Conservation (phyloP, 2,797 vertebrate species). For the Rhyacichthys aspro region DNA sequence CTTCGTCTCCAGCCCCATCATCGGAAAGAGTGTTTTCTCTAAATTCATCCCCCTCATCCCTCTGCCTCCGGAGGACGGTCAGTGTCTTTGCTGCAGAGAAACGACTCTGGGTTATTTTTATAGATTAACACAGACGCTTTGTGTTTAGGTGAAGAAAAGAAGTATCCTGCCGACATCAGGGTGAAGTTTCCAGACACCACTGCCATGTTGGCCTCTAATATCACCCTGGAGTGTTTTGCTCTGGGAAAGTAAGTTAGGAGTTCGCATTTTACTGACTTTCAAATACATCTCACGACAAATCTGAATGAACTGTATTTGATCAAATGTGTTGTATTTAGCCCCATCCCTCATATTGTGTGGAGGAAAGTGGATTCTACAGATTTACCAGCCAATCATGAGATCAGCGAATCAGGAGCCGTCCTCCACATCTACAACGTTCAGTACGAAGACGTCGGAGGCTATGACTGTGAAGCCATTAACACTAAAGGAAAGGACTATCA, state of each 20-base stretch:
- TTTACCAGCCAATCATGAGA: slow-evolving; percentile 90
- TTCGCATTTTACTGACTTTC: too few species aligned
- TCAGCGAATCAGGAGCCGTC: slow-evolving; percentile 91
- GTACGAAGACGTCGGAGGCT: slow-evolving; percentile 92
- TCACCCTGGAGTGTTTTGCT: slow-evolving; percentile 96
- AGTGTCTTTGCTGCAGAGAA: slow-evolving; percentile 45
- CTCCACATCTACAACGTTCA: slow-evolving; percentile 96
- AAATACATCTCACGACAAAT: too few species aligned
- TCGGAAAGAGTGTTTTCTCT: slow-evolving; percentile 96
- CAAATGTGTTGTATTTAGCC: slow-evolving; percentile 73
- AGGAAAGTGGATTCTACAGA: slow-evolving; percentile 89
- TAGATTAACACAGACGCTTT: too few species aligned
- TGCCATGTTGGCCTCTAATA: slow-evolving; percentile 91
- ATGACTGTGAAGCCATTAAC: slow-evolving; percentile 96
- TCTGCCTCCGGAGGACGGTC: slow-evolving; percentile 85
- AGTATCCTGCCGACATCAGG: slow-evolving; percentile 93
- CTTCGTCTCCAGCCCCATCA: slow-evolving; percentile 92
- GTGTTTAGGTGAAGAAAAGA: slow-evolving; percentile 84
- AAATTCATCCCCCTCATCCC: slow-evolving; percentile 93
- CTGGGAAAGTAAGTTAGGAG: slow-evolving; percentile 99
- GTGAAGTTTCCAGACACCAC: slow-evolving; percentile 91
- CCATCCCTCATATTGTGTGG: slow-evolving; percentile 95
- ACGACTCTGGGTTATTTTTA: too few species aligned
- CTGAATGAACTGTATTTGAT: background rate
- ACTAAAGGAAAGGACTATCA: slow-evolving; percentile 95